A percentile compares a stretch with the other conserved stretches of the same genome.
These are phyloP conservation scores for Diadema setosum DNA, from an alignment of 35 echinoderm and acorn worm genomes.

Conservation along the genomic window DNA sequence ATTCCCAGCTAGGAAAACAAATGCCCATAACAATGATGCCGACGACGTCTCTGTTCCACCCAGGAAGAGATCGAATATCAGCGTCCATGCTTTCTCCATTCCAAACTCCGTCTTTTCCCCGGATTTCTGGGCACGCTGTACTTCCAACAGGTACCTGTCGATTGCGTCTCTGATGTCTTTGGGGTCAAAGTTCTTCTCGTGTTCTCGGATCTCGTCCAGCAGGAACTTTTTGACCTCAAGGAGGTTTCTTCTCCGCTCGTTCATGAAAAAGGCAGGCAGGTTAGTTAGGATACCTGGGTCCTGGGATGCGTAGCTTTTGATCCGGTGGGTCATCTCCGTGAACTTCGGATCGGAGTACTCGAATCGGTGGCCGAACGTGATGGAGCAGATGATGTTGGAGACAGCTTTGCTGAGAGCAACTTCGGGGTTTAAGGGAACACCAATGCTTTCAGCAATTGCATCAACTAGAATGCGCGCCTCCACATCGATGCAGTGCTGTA, in stretches of 20 bases:
- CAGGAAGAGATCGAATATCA: constrained; percentile 58
- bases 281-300: constrained; percentile 1
- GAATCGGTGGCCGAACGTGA: constrained; percentile 35
- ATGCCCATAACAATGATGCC: constrained; percentile 58
- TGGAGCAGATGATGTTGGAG: constrained; percentile 34
- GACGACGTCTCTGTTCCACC: constrained; percentile 79
- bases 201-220: constrained; percentile 9
- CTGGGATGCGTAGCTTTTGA: not conserved
- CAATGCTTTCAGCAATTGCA: not conserved
- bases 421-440: not conserved
- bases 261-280: not conserved
- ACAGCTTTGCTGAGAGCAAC: not conserved
- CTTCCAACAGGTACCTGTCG: constrained; percentile 48
- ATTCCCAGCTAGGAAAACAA: constrained; percentile 53
- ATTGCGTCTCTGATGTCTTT: constrained; percentile 52
- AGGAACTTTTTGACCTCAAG: not conserved
- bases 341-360: constrained; percentile 33
- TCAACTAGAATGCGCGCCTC: constrained; percentile 13
- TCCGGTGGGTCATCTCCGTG: not conserved
- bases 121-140: not conserved
- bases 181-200: constrained; percentile 25
- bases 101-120: not conserved
- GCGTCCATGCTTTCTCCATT: not conserved
- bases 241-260: not conserved
- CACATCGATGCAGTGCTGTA: constrained; percentile 23